These are phyloP conservation scores for Anolis sagrei DNA, from an alignment of 2,113 vertebrate genomes.

Conservation along the genomic window DNA sequence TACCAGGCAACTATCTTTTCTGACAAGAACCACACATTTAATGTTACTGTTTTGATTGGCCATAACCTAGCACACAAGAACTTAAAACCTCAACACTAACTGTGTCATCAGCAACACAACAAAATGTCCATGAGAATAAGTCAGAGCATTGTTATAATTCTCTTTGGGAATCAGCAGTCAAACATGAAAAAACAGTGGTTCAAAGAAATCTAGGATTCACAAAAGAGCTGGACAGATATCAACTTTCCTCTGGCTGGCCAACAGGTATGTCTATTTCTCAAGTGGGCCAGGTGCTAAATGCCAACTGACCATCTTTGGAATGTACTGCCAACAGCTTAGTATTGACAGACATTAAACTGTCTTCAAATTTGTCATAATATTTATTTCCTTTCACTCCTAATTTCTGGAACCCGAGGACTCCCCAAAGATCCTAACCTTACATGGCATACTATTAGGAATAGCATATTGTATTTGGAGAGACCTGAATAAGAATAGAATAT, in stretches of 20 bases:
- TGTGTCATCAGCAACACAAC: background rate
- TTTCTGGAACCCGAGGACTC: background rate
- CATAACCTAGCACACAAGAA: background rate
- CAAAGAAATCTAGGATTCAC: background rate
- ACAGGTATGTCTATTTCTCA: background rate
- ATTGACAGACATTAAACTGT: background rate
- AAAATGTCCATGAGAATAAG: background rate
- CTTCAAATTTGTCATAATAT: background rate
- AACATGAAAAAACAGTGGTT: background rate
- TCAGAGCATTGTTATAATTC: background rate
- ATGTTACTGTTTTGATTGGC: too few relatives aligned
- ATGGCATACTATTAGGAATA: background rate
- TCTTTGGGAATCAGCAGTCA: background rate
- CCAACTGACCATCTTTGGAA: background rate
- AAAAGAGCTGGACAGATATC: too few relatives aligned
- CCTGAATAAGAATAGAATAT: background rate
- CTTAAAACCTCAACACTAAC: background rate
- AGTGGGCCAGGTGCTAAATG: background rate
- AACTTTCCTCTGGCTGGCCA: background rate
- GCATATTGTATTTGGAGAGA: background rate
- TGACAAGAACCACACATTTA: background rate
- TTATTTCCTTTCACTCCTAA: background rate
- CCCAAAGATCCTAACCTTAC: background rate
- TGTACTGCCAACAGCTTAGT: background rate
- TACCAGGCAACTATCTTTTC: background rate